phyloP scores from a whole-genome alignment of 2,797 vertebrate genomes.

The Phalanger gymnotis region DNA sequence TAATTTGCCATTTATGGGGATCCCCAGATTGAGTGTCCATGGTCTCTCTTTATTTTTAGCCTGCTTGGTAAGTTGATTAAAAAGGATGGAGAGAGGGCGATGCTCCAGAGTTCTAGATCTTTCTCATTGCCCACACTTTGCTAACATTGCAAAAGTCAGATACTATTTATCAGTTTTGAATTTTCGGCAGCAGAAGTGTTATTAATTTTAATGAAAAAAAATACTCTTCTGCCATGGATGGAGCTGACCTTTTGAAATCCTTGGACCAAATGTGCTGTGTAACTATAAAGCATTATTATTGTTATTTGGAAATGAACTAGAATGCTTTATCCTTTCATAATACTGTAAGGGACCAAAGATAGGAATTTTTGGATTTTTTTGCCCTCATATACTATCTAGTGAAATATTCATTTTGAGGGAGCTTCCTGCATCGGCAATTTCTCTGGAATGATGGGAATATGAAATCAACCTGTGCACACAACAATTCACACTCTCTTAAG shows the following conservation, averaged over 20 bases:
- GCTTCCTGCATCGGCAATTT: slow-evolving; percentile 15
- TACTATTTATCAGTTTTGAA: slow-evolving; percentile 48
- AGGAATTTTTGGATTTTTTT: slow-evolving; percentile 14
- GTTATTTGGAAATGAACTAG: slow-evolving; percentile 62
- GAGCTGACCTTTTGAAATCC: slow-evolving; percentile 58
- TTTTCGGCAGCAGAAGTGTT: slow-evolving; percentile 51
- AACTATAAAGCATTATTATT: slow-evolving; percentile 43
- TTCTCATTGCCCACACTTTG: slow-evolving; percentile 6
- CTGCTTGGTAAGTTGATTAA: neutral
- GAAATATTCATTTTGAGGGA: slow-evolving; percentile 29
- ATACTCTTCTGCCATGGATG: slow-evolving; percentile 45
- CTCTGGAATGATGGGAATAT: slow-evolving; percentile 44
- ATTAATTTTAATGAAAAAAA: slow-evolving; percentile 75
- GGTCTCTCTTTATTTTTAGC: slow-evolving; percentile 38
- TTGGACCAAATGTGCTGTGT: slow-evolving; percentile 37
- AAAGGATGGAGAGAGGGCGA: slow-evolving; percentile 31
- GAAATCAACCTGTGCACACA: slow-evolving; percentile 24
- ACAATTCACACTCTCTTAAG: slow-evolving; percentile 32
- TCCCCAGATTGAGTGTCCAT: slow-evolving; percentile 14
- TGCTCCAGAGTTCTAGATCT: slow-evolving; percentile 46
- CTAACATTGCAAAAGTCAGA: slow-evolving; percentile 37
- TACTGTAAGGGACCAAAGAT: neutral
- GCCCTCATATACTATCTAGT: slow-evolving; percentile 4
- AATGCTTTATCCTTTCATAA: slow-evolving; percentile 51
- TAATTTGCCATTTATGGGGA: slow-evolving; percentile 30